Percentiles rank a stretch among this genome's conserved stretches.
phyloP scores from a whole-genome alignment of 2,113 vertebrate genomes.

The Sigmodon hispidus region DNA sequence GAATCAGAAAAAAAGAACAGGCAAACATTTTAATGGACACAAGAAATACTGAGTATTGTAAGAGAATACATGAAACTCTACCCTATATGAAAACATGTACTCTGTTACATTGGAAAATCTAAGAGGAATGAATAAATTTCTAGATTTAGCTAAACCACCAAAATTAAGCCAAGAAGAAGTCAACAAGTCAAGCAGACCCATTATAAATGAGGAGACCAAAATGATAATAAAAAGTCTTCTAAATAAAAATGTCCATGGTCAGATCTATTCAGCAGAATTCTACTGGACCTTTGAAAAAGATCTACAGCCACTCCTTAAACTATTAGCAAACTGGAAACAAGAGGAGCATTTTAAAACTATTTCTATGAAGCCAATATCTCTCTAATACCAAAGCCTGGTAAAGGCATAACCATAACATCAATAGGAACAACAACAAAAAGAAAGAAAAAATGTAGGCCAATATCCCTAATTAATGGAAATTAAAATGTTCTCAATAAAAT shows the following conservation, averaged over 20 bases:
- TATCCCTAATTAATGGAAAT: neutral
- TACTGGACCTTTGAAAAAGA: neutral
- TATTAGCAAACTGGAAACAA: neutral
- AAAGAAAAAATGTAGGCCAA: neutral
- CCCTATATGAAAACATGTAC: neutral
- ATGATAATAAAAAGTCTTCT: neutral
- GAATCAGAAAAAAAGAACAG: neutral
- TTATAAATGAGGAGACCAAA: neutral
- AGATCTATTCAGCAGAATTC: neutral
- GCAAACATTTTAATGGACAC: neutral
- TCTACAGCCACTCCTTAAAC: neutral
- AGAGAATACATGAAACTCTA: neutral
- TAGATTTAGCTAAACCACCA: neutral
- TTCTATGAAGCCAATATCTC: neutral
- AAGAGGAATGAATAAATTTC: neutral
- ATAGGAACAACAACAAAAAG: neutral
- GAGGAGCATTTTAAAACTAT: neutral
- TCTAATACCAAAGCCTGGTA: neutral
- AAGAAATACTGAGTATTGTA: neutral
- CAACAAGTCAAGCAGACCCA: neutral
- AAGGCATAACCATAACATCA: neutral
- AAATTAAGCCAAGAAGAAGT: neutral
- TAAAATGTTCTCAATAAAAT: neutral
- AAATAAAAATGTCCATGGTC: neutral
- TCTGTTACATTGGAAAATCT: neutral